Evolutionary conservation across 2,888 invertebrate genomes (phyloP).

Genomic region (Nasonia oneida): DNA sequence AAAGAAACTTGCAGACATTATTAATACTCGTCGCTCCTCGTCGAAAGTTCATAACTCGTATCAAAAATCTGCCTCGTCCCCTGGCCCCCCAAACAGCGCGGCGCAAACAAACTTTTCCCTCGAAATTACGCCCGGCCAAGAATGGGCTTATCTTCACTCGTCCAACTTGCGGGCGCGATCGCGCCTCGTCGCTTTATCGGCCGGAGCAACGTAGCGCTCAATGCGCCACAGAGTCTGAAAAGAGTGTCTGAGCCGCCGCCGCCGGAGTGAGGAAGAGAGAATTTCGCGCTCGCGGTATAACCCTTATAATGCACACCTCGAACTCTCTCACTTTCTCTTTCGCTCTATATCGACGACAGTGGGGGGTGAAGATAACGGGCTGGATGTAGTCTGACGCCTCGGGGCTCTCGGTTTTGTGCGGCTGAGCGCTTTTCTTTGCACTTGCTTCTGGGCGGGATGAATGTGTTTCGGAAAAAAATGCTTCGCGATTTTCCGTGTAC

Average conservation of each 20-base stretch:
- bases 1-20: conserved; percentile 11
- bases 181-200: conserved; percentile 16
- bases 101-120: conserved; percentile 19
- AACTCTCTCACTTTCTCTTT: neutral
- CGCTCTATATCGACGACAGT: neutral
- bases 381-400: conserved; percentile 7
- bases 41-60: conserved; percentile 22
- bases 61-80: neutral
- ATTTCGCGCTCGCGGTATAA: neutral
- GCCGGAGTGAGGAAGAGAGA: conserved; percentile 1
- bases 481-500: neutral
- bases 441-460: neutral
- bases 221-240: neutral
- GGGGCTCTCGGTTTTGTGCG: neutral
- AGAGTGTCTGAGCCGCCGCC: neutral
- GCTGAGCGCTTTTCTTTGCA: neutral
- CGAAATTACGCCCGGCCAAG: conserved; percentile 19
- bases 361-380: neutral
- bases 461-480: neutral
- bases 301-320: conserved; percentile 20
- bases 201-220: neutral
- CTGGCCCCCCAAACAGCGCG: neutral
- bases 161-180: conserved; percentile 10
- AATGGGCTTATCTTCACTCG: conserved; percentile 13
- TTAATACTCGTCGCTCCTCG: conserved; percentile 18